Base-by-base conservation (phyloP, 2,797 vertebrate species). In the Emydoidea blandingii region DNA sequence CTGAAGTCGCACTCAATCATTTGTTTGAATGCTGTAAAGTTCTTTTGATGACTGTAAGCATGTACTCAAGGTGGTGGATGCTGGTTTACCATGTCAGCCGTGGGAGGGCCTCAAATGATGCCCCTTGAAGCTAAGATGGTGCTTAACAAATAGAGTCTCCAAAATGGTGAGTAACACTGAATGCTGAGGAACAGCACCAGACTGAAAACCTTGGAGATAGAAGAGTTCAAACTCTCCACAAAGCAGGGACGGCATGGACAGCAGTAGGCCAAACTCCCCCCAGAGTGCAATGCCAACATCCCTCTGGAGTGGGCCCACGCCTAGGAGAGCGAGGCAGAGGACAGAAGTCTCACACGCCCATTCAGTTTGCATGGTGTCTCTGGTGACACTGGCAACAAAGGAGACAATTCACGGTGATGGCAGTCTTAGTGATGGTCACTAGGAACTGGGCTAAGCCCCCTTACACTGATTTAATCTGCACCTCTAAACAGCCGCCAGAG, bases 271-370 rank as follows among this genome's bases (percentile, higher is more conserved):
- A 0, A 44, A 21, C 54, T 54, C 82, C 37, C 1, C 47, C 34
- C n/a, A 4, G 8, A n/a, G 23, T 1, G 1, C 59, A 2, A 3
- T 0, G 7, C 44, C 78, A 0, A 0, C 16, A 0, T 0, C 29
- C 37, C 83, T 3, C 15, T 78, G 83, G 85, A 3, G 0, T 5
- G 49, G 41, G 68, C 5, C 1, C 85, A 29, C 57, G 37, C 18
- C 1, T 29, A 85, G n/a, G 74, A 50, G 16, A 56, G 82, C 82
- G 79, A 41, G 72, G 7, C n/a, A 72, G 62, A n/a, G 37, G n/a
- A 72, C 68, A 89, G 72, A 29, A 19, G 4, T 72, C 62, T 62
- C 15, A 90, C 86, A 31, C 27, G 5, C 31, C 50, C 83, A 4
- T 52, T 90, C 1, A 1, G 54, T 29, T 31, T 25, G 41, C 5